Conservation (phyloP, 1,140 invertebrate genomes). For the Pseudobourletiella spinata region DNA sequence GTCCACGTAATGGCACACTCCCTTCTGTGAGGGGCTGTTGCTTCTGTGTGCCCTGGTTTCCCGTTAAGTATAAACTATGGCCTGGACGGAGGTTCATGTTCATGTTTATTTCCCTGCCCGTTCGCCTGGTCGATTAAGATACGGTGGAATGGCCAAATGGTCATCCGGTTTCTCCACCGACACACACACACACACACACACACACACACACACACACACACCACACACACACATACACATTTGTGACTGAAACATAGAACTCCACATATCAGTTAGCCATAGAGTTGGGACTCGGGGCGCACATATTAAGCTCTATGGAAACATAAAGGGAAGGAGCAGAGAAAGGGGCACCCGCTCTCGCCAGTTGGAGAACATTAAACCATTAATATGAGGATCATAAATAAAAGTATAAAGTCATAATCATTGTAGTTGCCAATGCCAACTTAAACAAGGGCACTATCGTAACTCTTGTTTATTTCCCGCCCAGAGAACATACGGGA, state of each 20-base stretch:
- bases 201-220: no score
- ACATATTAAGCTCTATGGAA: no score
- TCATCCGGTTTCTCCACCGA: constrained; percentile 4
- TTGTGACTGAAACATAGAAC: background rate
- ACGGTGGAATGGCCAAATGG: constrained; percentile 6
- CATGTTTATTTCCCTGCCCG: background rate
- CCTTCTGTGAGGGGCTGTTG: no score
- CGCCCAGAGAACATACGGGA: background rate
- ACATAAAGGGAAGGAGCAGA: no score
- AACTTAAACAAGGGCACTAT: background rate
- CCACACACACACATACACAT: no score
- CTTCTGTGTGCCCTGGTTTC: no score
- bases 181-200: background rate
- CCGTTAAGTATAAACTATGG: no score
- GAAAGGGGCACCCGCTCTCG: no score
- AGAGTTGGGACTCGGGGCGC: no score
- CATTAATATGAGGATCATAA: background rate
- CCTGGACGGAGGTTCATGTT: no score
- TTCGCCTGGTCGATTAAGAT: constrained; percentile 4
- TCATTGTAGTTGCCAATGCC: background rate
- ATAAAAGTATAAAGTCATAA: background rate
- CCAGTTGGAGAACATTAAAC: background rate
- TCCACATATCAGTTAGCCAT: no score
- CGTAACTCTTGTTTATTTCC: background rate
- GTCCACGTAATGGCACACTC: no score